Evolutionary conservation across 2,888 invertebrate species (phyloP), one percentile per base, ranked within the genome.

Genomic region (Desoria tigrina): DNA sequence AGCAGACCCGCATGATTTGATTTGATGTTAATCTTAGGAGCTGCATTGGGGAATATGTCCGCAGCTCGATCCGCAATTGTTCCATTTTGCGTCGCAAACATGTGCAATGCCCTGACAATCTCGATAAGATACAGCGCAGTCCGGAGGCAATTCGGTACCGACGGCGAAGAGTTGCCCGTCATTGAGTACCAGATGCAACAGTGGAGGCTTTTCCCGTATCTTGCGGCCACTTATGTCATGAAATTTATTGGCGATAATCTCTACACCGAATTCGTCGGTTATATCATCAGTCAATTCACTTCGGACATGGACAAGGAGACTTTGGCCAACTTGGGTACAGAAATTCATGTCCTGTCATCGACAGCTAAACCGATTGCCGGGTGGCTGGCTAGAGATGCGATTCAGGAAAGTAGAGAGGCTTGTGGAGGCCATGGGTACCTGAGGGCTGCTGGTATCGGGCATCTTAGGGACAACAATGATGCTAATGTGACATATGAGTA

Each of bases 371-470:
- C 84, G 0, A 79, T 92, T 23, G 86, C 89, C 74, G 87, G 92
- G 0, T 98, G 97, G 97, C 81, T 86, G 1, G 88, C 90, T 27
- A 84, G 90, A 42, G 92, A 94, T 81, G 90, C 87, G 21, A 90
- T 96, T 70, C 95, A 96, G 82, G 92, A 94, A 81, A 92, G 92
- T 77, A 60, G 67, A 2, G 67, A 67, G 37, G 67, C 67, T 1
- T 61, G 61, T 32, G 67, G 67, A n/a, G 67, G 97, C 7, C 96
- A 97, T 81, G 97, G 97, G 0, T 97, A 94, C 79, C 83, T 90
- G 16, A 55, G 71, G 87, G 88, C 89, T n/a, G 86, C 93, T 21
- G 88, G 92, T 74, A 82, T 96, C 26, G 94, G 94, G 39, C 89
- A 90, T 71, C 83, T 96, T 67, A 84, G 93, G 11, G 87, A 87